Evolutionary conservation across 2,797 vertebrate species (phyloP), one percentile per base, ranked within the genome.

Genomic region (Aulostomus chinensis): DNA sequence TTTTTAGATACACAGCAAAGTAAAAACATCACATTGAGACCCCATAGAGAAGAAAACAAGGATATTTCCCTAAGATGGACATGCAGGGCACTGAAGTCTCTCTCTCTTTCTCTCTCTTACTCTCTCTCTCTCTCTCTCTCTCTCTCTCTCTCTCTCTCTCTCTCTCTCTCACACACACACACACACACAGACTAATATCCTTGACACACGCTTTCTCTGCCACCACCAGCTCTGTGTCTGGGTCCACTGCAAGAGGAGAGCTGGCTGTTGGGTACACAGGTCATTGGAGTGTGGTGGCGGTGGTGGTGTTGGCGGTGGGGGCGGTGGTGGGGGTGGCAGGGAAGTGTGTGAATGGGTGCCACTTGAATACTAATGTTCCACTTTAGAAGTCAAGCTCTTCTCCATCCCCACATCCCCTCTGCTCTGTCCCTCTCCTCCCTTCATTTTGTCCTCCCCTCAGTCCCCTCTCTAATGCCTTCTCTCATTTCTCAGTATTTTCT

Each of bases 361-460:
- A 55, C 75, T 68, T 83, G 89, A 89, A 90, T 90, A 87, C 89
- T 89, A 86, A 90, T 90, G 68, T 51, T 38, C 66, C 83, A 88
- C 84, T 90, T 89, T 87, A 83, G 73, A 70, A 83, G 71, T 80
- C 78, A 74, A 74, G 58, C 59, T 76, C 68, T 57, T 49, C 67
- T 73, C 53, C 66, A 63, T 76, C 81, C 57, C 39, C 54, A 38
- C 47, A 48, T 65, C 65, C 53, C 59, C 58, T 76, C 57, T 45
- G 50, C 38, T 76, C 63, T 17, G 58, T 57, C 68, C 55, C 57
- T 24, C 20, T 61, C 38, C 38, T 50, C 55, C 32, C 63, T 66
- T 31, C 46, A 58, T 59, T 42, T 58, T 71, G 37, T 48, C 42
- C 38, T 58, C 52, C 49, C 42, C 47, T 55, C 56, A 37, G 40